phyloP scores from a whole-genome alignment of 2,113 vertebrate species.

The Lycaon pictus region DNA sequence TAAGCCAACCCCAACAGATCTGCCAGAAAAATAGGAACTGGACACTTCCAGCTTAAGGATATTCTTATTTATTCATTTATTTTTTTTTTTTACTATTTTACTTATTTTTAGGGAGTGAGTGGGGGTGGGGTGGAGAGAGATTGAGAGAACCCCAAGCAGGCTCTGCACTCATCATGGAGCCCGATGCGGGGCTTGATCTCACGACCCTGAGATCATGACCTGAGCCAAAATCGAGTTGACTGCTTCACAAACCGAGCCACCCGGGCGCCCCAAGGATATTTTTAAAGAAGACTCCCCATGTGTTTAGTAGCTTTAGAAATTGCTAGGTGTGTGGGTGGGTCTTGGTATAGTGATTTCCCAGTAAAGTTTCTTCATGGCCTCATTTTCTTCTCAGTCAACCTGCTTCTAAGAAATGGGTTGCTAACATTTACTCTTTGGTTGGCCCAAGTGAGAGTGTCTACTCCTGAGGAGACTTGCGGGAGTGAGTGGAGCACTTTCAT shows the following conservation, averaged over 20 bases:
- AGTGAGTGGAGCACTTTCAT: no score
- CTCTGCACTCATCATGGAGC: no score
- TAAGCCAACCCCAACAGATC: not conserved
- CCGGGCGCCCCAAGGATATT: not conserved
- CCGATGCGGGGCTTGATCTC: no score
- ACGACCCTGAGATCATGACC: no score
- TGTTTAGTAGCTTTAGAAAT: not conserved
- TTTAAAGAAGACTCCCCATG: not conserved
- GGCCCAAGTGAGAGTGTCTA: not conserved
- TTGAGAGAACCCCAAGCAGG: no score
- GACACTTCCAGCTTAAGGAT: not conserved
- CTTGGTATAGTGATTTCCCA: not conserved
- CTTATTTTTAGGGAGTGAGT: no score
- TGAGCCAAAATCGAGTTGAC: no score
- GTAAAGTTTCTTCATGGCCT: not conserved
- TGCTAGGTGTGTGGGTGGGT: not conserved
- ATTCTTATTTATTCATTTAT: not conserved
- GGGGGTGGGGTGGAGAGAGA: no score
- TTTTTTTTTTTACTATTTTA: no score
- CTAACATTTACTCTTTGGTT: not conserved
- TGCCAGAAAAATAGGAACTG: not conserved
- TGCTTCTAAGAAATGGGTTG: not conserved
- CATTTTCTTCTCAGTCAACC: no score
- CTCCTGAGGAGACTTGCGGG: not conserved
- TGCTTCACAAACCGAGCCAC: no score